Conservation (phyloP, 2,797 vertebrate species). For the Melanotaenia trifasciata region DNA sequence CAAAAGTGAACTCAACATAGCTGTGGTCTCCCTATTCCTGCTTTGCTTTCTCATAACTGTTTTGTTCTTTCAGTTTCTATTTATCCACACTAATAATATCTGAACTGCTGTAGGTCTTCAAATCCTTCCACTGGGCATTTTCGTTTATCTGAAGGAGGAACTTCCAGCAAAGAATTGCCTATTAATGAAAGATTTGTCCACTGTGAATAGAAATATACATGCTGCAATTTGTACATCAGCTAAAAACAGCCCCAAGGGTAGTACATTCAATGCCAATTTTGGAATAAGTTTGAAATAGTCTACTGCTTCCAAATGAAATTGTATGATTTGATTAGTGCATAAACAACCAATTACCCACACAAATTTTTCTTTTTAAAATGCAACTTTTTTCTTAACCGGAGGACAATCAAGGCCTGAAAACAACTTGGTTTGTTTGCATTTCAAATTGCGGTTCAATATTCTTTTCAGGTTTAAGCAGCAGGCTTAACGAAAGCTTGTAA, state of each 20-base stretch:
- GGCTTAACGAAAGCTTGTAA: slow-evolving; percentile 70
- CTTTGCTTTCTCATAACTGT: slow-evolving; percentile 46
- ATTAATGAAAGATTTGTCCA: slow-evolving; percentile 75
- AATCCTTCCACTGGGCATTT: slow-evolving; percentile 60
- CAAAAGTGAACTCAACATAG: slow-evolving; percentile 44
- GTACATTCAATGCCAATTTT: slow-evolving; percentile 50
- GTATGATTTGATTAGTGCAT: slow-evolving; percentile 61
- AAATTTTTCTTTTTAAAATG: slow-evolving; percentile 53
- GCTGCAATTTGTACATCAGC: slow-evolving; percentile 53
- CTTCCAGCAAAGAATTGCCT: slow-evolving; percentile 69
- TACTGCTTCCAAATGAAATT: slow-evolving; percentile 64
- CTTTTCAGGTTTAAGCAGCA: slow-evolving; percentile 65
- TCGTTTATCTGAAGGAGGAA: slow-evolving; percentile 63
- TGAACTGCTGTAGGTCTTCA: slow-evolving; percentile 43
- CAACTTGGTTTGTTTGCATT: slow-evolving; percentile 46
- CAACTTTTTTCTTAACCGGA: slow-evolving; percentile 36
- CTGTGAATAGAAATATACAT: slow-evolving; percentile 63
- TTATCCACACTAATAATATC: slow-evolving; percentile 61
- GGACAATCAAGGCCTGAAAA: slow-evolving; percentile 53
- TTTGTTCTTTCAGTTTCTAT: slow-evolving; percentile 58
- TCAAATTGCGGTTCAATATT: slow-evolving; percentile 61
- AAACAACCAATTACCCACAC: slow-evolving; percentile 60
- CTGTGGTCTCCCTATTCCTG: slow-evolving; percentile 50
- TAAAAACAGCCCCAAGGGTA: slow-evolving; percentile 62
- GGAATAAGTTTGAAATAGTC: slow-evolving; percentile 63